Conservation (phyloP, 2,113 vertebrate species). For the Sarotherodon lohbergeri region DNA sequence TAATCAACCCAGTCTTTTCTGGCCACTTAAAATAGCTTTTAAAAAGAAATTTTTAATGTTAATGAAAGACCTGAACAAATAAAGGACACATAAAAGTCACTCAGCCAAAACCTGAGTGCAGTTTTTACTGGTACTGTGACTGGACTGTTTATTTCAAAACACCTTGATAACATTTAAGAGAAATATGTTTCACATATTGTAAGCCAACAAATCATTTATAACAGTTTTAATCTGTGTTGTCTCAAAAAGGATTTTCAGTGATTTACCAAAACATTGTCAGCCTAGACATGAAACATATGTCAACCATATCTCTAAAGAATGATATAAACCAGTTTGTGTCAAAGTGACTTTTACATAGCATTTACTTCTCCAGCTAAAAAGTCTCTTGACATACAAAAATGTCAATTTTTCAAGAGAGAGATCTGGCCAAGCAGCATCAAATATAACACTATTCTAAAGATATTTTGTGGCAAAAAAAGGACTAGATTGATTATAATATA, state of each 20-base stretch:
- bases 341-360: neutral
- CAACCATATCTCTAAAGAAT: neutral
- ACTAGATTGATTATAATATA: neutral
- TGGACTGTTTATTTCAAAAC: neutral
- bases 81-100: neutral
- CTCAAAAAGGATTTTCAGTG: neutral
- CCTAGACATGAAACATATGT: neutral
- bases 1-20: neutral
- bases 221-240: neutral
- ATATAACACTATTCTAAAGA: neutral
- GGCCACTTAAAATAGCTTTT: neutral
- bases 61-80: neutral
- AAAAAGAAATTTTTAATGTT: neutral
- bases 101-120: neutral
- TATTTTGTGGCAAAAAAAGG: neutral
- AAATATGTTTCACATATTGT: neutral
- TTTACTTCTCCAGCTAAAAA: neutral
- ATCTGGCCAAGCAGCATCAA: neutral
- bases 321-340: neutral
- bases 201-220: neutral
- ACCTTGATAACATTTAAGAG: neutral
- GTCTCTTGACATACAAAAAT: neutral
- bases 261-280: neutral
- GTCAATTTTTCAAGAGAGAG: neutral
- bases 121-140: neutral